A percentile compares a stretch with the other conserved stretches of the same genome.
Conservation (phyloP, 2,113 vertebrate genomes). For the Corvus hawaiiensis region DNA sequence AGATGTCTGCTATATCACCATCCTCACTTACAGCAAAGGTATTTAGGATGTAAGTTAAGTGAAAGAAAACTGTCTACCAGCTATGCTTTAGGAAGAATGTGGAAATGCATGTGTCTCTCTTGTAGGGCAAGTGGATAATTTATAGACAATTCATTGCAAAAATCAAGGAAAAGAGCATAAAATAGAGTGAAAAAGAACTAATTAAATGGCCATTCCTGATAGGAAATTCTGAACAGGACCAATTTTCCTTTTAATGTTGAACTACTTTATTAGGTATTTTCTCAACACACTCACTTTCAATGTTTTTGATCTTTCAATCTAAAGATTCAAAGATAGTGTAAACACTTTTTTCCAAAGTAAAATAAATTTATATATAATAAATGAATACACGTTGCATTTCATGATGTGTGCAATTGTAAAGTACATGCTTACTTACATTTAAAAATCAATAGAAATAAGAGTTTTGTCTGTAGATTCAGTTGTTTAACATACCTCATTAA, state of each 20-base stretch:
- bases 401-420: background rate
- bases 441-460: background rate
- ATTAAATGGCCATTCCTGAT: background rate
- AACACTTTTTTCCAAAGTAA: background rate
- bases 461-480: background rate
- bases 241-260: background rate
- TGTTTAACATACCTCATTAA: background rate
- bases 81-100: background rate
- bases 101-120: background rate
- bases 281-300: background rate
- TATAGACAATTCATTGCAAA: background rate
- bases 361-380: background rate
- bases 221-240: background rate
- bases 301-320: background rate
- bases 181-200: background rate
- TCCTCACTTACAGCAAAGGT: background rate
- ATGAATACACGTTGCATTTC: background rate
- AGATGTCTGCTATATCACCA: background rate
- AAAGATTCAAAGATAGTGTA: background rate
- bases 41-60: background rate
- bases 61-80: background rate
- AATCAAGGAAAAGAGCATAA: background rate
- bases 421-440: background rate
- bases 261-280: background rate
- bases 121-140: background rate